Evolutionary conservation across 2,888 invertebrate species (phyloP), one percentile per base, ranked within the genome.

Genomic region (Uloborus plumipes): DNA sequence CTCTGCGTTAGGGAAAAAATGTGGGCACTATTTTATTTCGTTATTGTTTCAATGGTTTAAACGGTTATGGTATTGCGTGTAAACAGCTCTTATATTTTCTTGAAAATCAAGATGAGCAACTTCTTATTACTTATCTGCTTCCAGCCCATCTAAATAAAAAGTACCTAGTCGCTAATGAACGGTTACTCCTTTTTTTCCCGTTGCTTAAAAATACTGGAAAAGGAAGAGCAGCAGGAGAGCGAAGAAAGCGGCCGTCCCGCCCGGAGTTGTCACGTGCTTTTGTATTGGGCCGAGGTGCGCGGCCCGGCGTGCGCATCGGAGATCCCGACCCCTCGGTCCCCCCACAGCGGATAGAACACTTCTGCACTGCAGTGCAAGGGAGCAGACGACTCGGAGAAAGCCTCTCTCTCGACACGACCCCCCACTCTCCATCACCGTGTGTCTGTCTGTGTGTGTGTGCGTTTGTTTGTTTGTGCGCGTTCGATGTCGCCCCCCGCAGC

Each of bases 231-330:
- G n/a, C n/a, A n/a, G n/a, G n/a, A 49, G 49, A 39, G 47, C n/a
- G 22, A 59, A 18, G 16, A 47, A 47, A 15, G 22, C 49, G 71
- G 50, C 47, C 47, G 39, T 18, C 58, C n/a, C 50, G 51, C 69
- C 74, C 62, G 50, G 31, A 14, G 51, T 18, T 51, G 77, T 78
- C 77, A 78, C 77, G 77, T 78, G 77, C 77, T 78, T 78, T 78
- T 78, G 77, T 78, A 53, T 78, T 78, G 50, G 55, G 55, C 20
- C 55, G 73, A 13, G n/a, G 18, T 71, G 71, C 71, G 77, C 77
- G 71, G 58, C 26, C 71, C 70, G 65, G 71, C 39, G 58, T 65
- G 65, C 71, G 77, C 70, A 65, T 14, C 51, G 15, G 39, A 22
- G 18, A 26, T 20, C 62, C 70, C 64, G 16, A 20, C 49, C 64